Evolutionary conservation across 2,113 vertebrate species (phyloP), one percentile per base, ranked within the genome.

Genomic region (Apistogramma diplotaenia): DNA sequence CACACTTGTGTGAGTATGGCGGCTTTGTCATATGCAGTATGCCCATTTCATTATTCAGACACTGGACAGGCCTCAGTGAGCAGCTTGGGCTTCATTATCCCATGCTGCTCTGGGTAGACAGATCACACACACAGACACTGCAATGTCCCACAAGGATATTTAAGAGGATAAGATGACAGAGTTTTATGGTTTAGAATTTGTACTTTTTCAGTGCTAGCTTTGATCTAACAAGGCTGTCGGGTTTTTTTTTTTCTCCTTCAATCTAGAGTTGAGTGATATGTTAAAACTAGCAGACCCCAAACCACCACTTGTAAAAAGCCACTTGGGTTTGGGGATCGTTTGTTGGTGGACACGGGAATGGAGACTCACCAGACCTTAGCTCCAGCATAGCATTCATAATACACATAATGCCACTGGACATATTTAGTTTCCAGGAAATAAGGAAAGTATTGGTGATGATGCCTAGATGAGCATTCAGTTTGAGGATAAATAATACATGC

Each of bases 31-130:
- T 29, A 79, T 79, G 75, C 35, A 85, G 82, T 80, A 35, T 53
- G 57, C 46, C 77, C 56, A 11, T 86, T 89, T 85, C 33, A 88
- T 89, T 92, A 82, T 88, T 86, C 84, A 89, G 80, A 91, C 21
- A 78, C 60, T 1, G 88, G 90, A 82, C 89, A 90, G 86, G 89
- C 89, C 76, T 92, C 89, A 74, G 84, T 85, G 85, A 91, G 78
- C 89, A 79, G 82, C 82, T 67, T 51, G n/a, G 33, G 79, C 76
- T 89, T 93, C 85, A 91, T 91, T 91, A 91, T 90, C 71, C 37
- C 67, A 73, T 4, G 8, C 85, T 54, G 84, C 84, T 85, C 73
- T 19, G 76, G 85, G 81, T 16, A 83, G 86, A 89, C 79, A 77
- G 87, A 65, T 88, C 85, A 77, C 81, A 74, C 81, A 74, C 65